Base-by-base conservation (phyloP, 2,888 invertebrate genomes). In the Melangyna quadrimaculata region DNA sequence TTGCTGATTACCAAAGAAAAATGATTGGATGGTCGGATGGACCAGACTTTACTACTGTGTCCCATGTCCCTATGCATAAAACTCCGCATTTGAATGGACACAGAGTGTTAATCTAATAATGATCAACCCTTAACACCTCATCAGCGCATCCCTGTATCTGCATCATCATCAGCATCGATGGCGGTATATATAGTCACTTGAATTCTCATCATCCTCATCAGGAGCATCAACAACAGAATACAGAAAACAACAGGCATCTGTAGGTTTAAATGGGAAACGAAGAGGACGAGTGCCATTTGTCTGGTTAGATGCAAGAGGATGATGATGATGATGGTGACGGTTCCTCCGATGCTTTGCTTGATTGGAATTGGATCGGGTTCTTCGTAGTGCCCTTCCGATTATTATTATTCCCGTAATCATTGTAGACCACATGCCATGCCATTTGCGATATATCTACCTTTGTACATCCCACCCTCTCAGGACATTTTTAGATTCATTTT, bases 41-140 rank as follows among this genome's bases (percentile, higher is more conserved):
- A 29, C 69, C 10, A 65, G 22, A 51, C 61, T 10, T 51, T 37
- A 10, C 10, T 65, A n/a, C n/a, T n/a, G n/a, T n/a, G n/a, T n/a
- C n/a, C n/a, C n/a, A 3, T 70, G 69, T 67, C 65, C 74, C 67
- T 27, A 32, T 7, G n/a, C n/a, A 57, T 69, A 63, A 72, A 63
- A 70, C 63, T 70, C 40, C n/a, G n/a, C 17, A 67, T 80, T 86
- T 70, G 61, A 86, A 86, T 86, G 69, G 77, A 86, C 86, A 81
- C 77, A 81, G 72, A 70, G 86, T 80, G 86, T 78, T 86, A 86
- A 86, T 86, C 86, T 86, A 86, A 86, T 86, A 86, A 86, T 81
- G 86, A 78, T 78, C 86, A 86, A 86, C 86, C 86, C 86, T 86
- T 86, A 86, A 78, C 86, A 86, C 86, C 86, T 86, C 86, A 86